A percentile compares a stretch with the other conserved stretches of the same genome.
These are phyloP conservation scores for Oncorhynchus gorbuscha DNA, from an alignment of 2,113 vertebrate species.

Conservation along the genomic window DNA sequence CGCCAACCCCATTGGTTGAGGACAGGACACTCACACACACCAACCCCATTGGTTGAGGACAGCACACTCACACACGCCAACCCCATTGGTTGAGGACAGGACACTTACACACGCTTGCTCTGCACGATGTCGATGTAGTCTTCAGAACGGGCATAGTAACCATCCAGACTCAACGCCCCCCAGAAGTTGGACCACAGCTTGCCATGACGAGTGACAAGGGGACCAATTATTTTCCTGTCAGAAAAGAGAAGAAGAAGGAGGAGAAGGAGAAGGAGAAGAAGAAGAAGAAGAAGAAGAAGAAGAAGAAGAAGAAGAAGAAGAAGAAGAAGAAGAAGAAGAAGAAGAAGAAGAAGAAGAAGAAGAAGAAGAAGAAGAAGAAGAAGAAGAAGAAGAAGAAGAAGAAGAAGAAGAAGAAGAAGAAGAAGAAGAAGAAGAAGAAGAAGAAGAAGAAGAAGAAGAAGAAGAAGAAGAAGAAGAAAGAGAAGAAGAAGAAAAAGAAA, in stretches of 20 bases:
- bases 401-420: no score
- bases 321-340: no score
- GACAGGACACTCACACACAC: constrained; percentile 84
- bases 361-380: no score
- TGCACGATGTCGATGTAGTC: constrained; percentile 97
- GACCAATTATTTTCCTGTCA: constrained; percentile 91
- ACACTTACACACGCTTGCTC: constrained; percentile 90
- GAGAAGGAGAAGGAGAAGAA: no score
- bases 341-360: no score
- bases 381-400: no score
- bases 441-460: neutral
- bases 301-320: no score
- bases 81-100: constrained; percentile 4
- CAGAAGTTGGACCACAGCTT: constrained; percentile 99
- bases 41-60: no score
- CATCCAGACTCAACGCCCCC: constrained; percentile 93
- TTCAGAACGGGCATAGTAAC: constrained; percentile 95
- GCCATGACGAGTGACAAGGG: constrained; percentile 89
- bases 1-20: no score
- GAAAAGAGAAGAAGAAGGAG: constrained; percentile 11
- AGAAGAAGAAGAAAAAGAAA: neutral
- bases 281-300: no score
- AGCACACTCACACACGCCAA: constrained; percentile 85
- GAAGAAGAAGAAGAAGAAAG: neutral
- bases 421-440: neutral